These are phyloP conservation scores for Pogonocherus hispidulus DNA, from an alignment of 2,888 invertebrate genomes.

Conservation along the genomic window DNA sequence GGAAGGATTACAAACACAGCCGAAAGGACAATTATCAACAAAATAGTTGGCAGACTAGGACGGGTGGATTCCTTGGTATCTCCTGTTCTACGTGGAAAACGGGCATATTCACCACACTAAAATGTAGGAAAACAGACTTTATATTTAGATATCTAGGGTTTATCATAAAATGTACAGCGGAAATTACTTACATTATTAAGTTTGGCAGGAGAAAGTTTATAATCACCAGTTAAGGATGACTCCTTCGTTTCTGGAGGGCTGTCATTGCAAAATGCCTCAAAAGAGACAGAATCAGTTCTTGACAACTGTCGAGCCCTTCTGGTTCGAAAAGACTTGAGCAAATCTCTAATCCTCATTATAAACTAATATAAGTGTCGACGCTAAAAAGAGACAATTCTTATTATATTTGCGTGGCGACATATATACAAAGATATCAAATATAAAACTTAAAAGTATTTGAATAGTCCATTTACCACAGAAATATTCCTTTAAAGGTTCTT, in stretches of 20 bases:
- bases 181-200: conserved; percentile 38
- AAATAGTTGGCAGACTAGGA: conserved; percentile 62
- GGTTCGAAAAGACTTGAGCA: conserved; percentile 60
- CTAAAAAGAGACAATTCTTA: neutral
- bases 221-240: conserved; percentile 68
- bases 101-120: conserved; percentile 60
- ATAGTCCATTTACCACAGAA: neutral
- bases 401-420: too few relatives aligned
- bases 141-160: neutral
- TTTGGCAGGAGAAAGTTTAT: conserved; percentile 66
- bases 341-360: conserved; percentile 57
- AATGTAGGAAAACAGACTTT: conserved; percentile 35
- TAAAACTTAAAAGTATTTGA: neutral
- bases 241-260: conserved; percentile 70
- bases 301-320: conserved; percentile 58
- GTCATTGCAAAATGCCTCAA: conserved; percentile 75
- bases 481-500: neutral
- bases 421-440: neutral
- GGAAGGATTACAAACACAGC: conserved; percentile 67
- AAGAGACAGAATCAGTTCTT: conserved; percentile 69
- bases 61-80: conserved; percentile 48
- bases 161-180: neutral
- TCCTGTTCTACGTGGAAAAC: conserved; percentile 43
- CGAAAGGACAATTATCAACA: conserved; percentile 63
- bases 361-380: neutral